phyloP scores from a whole-genome alignment of 2,888 invertebrate genomes.

The Orthosia incerta region DNA sequence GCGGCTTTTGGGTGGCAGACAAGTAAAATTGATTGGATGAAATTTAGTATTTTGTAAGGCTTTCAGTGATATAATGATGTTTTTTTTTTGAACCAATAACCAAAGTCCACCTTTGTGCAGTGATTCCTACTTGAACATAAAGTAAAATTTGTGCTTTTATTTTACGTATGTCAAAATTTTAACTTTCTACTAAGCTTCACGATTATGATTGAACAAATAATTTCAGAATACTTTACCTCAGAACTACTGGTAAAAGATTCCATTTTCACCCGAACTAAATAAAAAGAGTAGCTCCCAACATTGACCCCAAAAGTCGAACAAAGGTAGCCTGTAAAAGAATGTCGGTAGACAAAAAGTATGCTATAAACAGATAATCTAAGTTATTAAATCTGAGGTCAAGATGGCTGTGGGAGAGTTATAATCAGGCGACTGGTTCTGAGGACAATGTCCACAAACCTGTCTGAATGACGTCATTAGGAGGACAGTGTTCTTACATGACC shows the following conservation, averaged over 20 bases:
- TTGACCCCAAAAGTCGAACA: conserved; percentile 32
- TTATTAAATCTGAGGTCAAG: conserved; percentile 64
- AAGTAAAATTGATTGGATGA: not conserved
- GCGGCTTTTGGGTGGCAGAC: not conserved
- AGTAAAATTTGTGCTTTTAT: no score
- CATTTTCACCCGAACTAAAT: not conserved
- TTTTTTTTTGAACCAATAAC: no score
- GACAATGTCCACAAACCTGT: conserved; percentile 75
- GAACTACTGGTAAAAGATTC: not conserved
- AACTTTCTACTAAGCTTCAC: not conserved
- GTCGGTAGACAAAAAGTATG: conserved; percentile 46
- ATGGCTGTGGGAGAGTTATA: conserved; percentile 75
- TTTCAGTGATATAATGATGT: not conserved
- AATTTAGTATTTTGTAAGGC: not conserved
- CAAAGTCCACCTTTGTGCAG: no score
- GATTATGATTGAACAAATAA: not conserved
- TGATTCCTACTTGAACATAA: no score
- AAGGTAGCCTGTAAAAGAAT: conserved; percentile 40
- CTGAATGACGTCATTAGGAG: conserved; percentile 9
- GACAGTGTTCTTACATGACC: not conserved
- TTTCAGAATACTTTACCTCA: not conserved
- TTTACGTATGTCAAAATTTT: not conserved
- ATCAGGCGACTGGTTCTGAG: conserved; percentile 61
- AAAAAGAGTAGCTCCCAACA: conserved; percentile 20
- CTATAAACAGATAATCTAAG: conserved; percentile 57